Conservation (phyloP, 2,113 vertebrate genomes). For the Neolamprologus sp. region DNA sequence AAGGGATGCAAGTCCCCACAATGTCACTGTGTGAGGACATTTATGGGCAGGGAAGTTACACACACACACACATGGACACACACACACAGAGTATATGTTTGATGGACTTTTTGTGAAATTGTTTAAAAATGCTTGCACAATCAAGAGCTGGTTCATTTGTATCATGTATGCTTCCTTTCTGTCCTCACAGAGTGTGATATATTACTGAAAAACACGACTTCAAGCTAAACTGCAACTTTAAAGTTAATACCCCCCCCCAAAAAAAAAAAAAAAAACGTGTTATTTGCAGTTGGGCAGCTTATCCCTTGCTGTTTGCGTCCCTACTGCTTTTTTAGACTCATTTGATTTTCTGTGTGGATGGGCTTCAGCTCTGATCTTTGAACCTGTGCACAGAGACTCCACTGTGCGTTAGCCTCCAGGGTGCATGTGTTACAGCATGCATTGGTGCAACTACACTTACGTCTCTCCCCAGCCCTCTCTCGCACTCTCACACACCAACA, state of each 20-base stretch:
- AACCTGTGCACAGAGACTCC: slow-evolving; percentile 13
- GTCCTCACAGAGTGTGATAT: neutral
- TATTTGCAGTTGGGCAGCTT: neutral
- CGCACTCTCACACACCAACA: neutral
- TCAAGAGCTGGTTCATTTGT: neutral
- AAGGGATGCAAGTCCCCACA: neutral
- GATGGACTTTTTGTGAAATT: neutral
- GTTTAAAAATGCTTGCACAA: neutral
- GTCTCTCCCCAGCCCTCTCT: neutral
- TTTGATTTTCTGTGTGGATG: slow-evolving; percentile 44
- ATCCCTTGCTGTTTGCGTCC: neutral
- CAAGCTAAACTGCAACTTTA: neutral
- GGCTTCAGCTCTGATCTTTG: slow-evolving; percentile 20
- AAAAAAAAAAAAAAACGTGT: neutral
- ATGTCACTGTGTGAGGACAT: neutral
- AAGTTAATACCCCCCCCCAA: too few species aligned
- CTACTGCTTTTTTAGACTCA: neutral
- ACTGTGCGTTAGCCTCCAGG: slow-evolving; percentile 9
- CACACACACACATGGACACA: neutral
- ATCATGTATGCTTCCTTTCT: neutral
- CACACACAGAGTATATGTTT: neutral
- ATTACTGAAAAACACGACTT: neutral
- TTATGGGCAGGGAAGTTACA: neutral
- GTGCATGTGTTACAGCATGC: slow-evolving; percentile 16
- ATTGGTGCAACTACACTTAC: neutral